A percentile compares a stretch with the other conserved stretches of the same genome.
These are phyloP conservation scores for Conus canariensis DNA, from an alignment of 2,888 invertebrate species.

Conservation along the genomic window DNA sequence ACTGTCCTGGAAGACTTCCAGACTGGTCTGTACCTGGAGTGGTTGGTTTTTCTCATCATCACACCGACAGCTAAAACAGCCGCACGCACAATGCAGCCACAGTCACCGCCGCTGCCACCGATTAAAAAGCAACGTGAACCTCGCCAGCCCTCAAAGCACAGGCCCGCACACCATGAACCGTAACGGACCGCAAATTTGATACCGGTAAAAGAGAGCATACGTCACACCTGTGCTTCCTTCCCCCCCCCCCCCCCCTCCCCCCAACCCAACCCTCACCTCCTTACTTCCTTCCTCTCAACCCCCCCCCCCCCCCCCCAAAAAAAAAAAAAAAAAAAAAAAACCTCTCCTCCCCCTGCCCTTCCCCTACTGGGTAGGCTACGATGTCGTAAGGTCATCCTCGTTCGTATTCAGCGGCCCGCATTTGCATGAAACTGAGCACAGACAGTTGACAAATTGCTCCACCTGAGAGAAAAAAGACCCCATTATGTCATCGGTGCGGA, in stretches of 20 bases:
- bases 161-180: not conserved
- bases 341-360: too few relatives aligned
- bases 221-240: not conserved
- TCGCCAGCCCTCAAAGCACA: too few relatives aligned
- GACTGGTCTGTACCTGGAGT: too few relatives aligned
- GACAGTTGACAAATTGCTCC: not conserved
- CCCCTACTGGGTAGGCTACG: not conserved
- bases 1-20: too few relatives aligned
- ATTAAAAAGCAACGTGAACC: too few relatives aligned
- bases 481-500: not conserved
- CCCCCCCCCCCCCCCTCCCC: not conserved
- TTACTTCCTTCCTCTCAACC: not conserved
- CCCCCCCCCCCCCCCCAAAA: not conserved
- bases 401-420: not conserved
- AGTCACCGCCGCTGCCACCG: too few relatives aligned
- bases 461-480: not conserved
- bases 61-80: too few relatives aligned
- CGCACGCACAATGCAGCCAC: too few relatives aligned
- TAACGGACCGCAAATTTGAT: not conserved
- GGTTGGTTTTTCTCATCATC: too few relatives aligned
- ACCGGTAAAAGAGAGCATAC: not conserved
- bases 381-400: not conserved
- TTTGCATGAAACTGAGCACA: not conserved
- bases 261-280: too few relatives aligned
- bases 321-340: too few relatives aligned